These are phyloP conservation scores for Pachliopta kotzebuea DNA, from an alignment of 2,888 invertebrate genomes.

Conservation along the genomic window DNA sequence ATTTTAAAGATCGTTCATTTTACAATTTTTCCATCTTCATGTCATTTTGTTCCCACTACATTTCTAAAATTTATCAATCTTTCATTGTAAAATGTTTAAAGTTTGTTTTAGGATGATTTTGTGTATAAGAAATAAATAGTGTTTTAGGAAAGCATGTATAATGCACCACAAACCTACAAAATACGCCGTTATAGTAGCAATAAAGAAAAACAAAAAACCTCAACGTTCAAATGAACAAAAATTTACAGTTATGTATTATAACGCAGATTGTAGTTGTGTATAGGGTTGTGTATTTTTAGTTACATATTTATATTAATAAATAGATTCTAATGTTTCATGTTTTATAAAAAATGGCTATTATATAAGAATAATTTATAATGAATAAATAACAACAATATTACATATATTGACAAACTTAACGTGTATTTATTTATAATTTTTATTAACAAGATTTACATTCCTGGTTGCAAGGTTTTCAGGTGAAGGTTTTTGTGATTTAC, in stretches of 20 bases:
- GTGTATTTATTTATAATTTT: neutral
- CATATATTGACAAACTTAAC: no score
- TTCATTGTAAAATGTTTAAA: no score
- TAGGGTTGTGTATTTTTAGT: neutral
- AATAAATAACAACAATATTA: neutral
- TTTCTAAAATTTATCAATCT: neutral
- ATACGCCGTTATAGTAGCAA: neutral
- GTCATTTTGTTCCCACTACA: no score
- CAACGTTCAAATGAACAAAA: neutral
- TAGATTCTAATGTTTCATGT: neutral
- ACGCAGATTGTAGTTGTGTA: neutral
- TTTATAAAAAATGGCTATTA: neutral
- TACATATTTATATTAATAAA: neutral
- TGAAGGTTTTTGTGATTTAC: slow-evolving; percentile 41
- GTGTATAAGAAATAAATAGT: neutral
- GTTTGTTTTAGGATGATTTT: neutral
- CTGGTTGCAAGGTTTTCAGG: neutral
- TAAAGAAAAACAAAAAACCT: neutral
- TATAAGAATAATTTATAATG: neutral
- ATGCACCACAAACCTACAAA: neutral
- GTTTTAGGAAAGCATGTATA: neutral
- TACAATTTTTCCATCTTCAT: neutral
- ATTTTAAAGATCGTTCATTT: neutral
- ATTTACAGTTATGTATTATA: slow-evolving; percentile 4
- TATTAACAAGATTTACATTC: neutral